These are phyloP conservation scores for Drosophila elegans DNA, from an alignment of 1,140 invertebrate species.

Conservation along the genomic window DNA sequence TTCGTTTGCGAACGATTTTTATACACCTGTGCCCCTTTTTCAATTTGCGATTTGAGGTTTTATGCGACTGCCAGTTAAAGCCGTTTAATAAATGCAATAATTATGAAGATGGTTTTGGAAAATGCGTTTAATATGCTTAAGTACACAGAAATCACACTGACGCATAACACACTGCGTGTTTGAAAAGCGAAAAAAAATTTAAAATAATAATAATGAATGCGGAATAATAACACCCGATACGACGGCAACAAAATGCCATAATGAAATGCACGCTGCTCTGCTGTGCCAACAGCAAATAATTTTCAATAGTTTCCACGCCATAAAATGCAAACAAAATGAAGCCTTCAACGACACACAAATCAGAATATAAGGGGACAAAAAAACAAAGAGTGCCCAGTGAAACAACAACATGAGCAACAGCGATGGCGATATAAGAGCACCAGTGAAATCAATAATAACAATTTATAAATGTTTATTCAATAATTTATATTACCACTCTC, in stretches of 20 bases:
- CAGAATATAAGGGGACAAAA: constrained; percentile 32
- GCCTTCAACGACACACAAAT: constrained; percentile 68
- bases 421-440: constrained; percentile 10
- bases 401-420: constrained; percentile 12
- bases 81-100: constrained; percentile 17
- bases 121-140: constrained; percentile 63
- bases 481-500: constrained; percentile 57
- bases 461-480: constrained; percentile 77
- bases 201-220: constrained; percentile 37
- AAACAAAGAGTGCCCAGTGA: neutral
- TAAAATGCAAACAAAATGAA: constrained; percentile 78
- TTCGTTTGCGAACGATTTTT: neutral
- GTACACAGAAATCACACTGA: constrained; percentile 47
- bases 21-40: constrained; percentile 6
- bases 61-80: constrained; percentile 14
- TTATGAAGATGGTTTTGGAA: constrained; percentile 40
- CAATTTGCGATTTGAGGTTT: constrained; percentile 27
- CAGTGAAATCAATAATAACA: constrained; percentile 68
- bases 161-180: neutral
- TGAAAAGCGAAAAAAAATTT: neutral
- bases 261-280: constrained; percentile 45
- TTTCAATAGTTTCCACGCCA: constrained; percentile 73
- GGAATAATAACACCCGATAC: constrained; percentile 31
- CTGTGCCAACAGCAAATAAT: constrained; percentile 50
- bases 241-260: constrained; percentile 39